Percentiles rank a stretch among this genome's conserved stretches.
phyloP scores from a whole-genome alignment of 2,888 invertebrate genomes.

The Drepanosiphum platanoidis region DNA sequence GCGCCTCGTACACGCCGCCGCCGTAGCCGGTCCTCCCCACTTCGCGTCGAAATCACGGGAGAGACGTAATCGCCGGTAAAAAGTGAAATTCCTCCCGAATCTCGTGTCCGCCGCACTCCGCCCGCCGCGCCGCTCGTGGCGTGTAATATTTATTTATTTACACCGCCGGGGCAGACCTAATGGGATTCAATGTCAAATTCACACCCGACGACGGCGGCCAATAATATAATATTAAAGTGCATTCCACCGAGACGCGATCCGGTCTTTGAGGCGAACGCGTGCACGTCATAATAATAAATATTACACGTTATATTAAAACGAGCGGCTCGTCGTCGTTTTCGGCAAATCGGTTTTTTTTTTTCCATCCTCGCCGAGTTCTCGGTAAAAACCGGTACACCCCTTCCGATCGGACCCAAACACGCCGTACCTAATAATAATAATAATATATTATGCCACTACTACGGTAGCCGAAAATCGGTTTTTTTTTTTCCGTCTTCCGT shows the following conservation, averaged over 20 bases:
- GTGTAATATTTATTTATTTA: neutral
- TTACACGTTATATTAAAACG: neutral
- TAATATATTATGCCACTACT: no score
- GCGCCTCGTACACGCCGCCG: no score
- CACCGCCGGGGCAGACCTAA: neutral
- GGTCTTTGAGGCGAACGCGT: constrained; percentile 2
- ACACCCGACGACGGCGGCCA: constrained; percentile 27
- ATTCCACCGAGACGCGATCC: constrained; percentile 24
- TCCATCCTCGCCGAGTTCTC: neutral
- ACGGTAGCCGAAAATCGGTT: constrained; percentile 16
- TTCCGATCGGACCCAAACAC: no score
- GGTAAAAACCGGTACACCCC: constrained; percentile 12
- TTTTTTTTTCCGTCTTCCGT: neutral
- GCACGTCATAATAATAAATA: constrained; percentile 21
- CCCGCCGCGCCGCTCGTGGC: neutral
- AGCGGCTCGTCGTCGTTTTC: neutral
- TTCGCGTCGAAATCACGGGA: no score
- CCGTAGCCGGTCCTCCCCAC: no score
- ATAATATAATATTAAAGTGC: constrained; percentile 38
- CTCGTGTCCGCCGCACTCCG: no score
- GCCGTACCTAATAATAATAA: neutral
- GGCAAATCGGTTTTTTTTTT: constrained; percentile 24
- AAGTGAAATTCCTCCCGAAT: no score
- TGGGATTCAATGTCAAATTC: constrained; percentile 32
- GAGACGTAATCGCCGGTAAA: no score